phyloP scores from a whole-genome alignment of 2,888 invertebrate species.

The Xylocampa areola region DNA sequence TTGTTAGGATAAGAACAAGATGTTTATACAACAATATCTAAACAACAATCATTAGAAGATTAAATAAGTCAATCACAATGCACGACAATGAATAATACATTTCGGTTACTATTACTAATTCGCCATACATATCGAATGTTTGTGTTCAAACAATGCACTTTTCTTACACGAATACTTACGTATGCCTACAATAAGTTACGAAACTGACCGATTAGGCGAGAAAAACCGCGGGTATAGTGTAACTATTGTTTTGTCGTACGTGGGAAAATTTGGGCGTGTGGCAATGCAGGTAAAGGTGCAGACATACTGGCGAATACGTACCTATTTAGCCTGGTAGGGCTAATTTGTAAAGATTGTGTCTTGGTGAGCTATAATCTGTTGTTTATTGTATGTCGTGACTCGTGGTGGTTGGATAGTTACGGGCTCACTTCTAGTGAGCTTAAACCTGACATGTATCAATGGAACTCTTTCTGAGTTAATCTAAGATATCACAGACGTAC shows the following conservation, averaged over 20 bases:
- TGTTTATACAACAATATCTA: constrained; percentile 9
- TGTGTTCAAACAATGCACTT: constrained; percentile 69
- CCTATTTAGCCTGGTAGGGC: too few relatives aligned
- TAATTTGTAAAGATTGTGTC: background rate
- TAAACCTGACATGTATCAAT: too few relatives aligned
- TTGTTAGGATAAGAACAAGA: background rate
- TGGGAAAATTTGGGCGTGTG: constrained; percentile 70
- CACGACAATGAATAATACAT: constrained; percentile 9
- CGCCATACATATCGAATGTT: constrained; percentile 45
- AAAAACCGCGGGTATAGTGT: constrained; percentile 73
- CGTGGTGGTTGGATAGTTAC: too few relatives aligned
- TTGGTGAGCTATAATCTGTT: too few relatives aligned
- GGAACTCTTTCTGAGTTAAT: too few relatives aligned
- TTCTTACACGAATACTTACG: constrained; percentile 61
- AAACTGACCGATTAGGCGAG: constrained; percentile 82
- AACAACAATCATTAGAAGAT: constrained; percentile 4
- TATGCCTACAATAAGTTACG: constrained; percentile 79
- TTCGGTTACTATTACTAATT: constrained; percentile 13
- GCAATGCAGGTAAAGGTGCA: constrained; percentile 42
- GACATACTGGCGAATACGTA: constrained; percentile 10
- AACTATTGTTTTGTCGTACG: constrained; percentile 72
- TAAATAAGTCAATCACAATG: constrained; percentile 11
- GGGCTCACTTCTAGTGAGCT: too few relatives aligned
- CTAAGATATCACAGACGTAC: too few relatives aligned
- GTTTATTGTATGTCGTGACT: too few relatives aligned